phyloP scores from a whole-genome alignment of 2,797 vertebrate species.

The Eleutherodactylus coqui region DNA sequence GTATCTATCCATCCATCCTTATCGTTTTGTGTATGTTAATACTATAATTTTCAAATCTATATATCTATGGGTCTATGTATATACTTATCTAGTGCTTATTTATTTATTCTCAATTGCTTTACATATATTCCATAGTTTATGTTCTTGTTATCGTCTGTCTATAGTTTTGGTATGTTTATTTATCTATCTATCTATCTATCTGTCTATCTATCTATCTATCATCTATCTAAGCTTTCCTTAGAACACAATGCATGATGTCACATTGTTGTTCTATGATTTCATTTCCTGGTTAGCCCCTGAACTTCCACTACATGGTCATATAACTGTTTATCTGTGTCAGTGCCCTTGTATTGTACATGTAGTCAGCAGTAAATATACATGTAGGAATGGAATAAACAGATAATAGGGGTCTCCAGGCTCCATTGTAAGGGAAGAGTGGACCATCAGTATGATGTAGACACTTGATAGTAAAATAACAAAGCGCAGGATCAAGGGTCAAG shows the following conservation, averaged over 20 bases:
- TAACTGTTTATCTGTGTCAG: background rate
- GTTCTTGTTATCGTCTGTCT: too few relatives aligned
- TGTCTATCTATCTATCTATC: background rate
- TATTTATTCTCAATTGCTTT: too few relatives aligned
- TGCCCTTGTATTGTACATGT: slow-evolving; percentile 21
- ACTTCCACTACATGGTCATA: background rate
- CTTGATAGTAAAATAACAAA: slow-evolving; percentile 59
- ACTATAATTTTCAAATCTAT: background rate
- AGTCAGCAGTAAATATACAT: slow-evolving; percentile 38
- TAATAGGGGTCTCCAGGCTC: slow-evolving; percentile 31
- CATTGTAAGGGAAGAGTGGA: slow-evolving; percentile 50
- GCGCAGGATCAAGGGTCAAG: slow-evolving; percentile 60
- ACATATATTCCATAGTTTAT: too few relatives aligned
- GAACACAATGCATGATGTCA: too few relatives aligned
- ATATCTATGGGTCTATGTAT: background rate
- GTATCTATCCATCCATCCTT: background rate
- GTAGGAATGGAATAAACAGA: slow-evolving; percentile 28
- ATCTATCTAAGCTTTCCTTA: background rate
- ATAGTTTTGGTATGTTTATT: too few relatives aligned
- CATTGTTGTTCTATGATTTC: background rate
- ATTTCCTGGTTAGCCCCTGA: background rate
- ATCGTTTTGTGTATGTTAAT: background rate
- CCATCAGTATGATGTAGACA: slow-evolving; percentile 55
- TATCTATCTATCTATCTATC: background rate
- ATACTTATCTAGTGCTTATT: background rate